These are phyloP conservation scores for Amblyopsis rosae DNA, from an alignment of 2,113 vertebrate species.

Conservation along the genomic window DNA sequence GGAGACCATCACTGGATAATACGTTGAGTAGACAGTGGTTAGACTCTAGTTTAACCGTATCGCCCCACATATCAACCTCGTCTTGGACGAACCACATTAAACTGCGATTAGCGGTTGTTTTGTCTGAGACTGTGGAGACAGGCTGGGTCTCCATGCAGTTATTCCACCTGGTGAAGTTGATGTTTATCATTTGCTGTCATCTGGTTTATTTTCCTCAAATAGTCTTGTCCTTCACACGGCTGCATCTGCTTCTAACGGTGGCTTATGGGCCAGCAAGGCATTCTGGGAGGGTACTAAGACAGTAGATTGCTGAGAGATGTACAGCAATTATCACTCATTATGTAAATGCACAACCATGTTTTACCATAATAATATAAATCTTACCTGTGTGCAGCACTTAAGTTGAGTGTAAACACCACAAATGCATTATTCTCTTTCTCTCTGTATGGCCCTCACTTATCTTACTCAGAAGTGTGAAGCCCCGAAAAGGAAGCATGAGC, in stretches of 20 bases:
- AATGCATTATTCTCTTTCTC: background rate
- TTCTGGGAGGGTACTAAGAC: slow-evolving; percentile 48
- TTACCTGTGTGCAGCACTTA: no score
- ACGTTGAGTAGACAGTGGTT: no score
- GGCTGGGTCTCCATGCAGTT: background rate
- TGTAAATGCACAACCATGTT: slow-evolving; percentile 27
- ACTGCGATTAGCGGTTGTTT: slow-evolving; percentile 5
- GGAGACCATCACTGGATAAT: no score
- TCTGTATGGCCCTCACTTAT: background rate
- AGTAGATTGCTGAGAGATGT: slow-evolving; percentile 54
- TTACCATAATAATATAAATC: background rate
- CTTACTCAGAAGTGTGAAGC: slow-evolving; percentile 51
- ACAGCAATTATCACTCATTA: slow-evolving; percentile 47
- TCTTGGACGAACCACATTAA: background rate
- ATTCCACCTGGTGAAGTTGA: slow-evolving; percentile 8
- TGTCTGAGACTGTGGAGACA: background rate
- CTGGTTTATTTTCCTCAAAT: slow-evolving; percentile 30
- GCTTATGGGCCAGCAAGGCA: slow-evolving; percentile 27
- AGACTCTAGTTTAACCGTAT: no score
- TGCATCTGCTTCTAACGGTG: slow-evolving; percentile 18
- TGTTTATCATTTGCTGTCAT: slow-evolving; percentile 21
- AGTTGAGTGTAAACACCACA: background rate
- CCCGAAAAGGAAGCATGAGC: slow-evolving; percentile 63
- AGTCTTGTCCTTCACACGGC: background rate
- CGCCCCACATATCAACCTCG: no score